Evolutionary conservation across 2,888 invertebrate genomes (phyloP), one percentile per base, ranked within the genome.

Genomic region (Epinotia bilunana): DNA sequence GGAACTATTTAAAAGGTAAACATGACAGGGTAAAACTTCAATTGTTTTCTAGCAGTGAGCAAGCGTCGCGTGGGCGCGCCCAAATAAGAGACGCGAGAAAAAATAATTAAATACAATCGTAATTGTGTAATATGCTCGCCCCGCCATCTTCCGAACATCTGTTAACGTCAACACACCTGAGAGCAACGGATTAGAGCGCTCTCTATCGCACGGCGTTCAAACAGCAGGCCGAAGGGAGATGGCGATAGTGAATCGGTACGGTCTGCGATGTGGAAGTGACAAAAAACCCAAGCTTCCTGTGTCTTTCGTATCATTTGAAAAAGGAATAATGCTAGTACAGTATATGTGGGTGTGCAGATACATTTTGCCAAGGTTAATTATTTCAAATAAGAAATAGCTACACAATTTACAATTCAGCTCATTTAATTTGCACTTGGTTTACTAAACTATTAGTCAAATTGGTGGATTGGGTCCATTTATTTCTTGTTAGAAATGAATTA

Each of bases 141-240:
- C 87, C 88, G 89, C 88, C 90, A 86, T 88, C 87, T 85, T 87
- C 82, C 83, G 88, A 92, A 94, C 93, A 94, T 93, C 93, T 94
- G 94, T 93, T 93, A 90, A 89, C 91, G 93, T 92, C 91, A 91
- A 91, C 92, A 92, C 93, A 94, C 93, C 93, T 94, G 93, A 93
- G 90, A 86, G 84, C 80, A 80, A 80, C 79, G 69, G 76, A 76
- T 65, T 84, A 76, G 78, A 57, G 65, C 86, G 79, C 71, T 89
- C 90, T 82, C 83, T 83, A 55, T 87, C 85, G 43, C 74, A 73
- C 85, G 12, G 28, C 11, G 0, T 3, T 1, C 62, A 80, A 76
- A 72, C 55, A 1, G 39, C 28, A 61, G 69, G 1, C 85, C 39
- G 20, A 83, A 91, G 73, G 78, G 83, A 83, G 90, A 91, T 33